Evolutionary conservation across 2,797 vertebrate genomes (phyloP).

Genomic region (Knipowitschia caucasica): DNA sequence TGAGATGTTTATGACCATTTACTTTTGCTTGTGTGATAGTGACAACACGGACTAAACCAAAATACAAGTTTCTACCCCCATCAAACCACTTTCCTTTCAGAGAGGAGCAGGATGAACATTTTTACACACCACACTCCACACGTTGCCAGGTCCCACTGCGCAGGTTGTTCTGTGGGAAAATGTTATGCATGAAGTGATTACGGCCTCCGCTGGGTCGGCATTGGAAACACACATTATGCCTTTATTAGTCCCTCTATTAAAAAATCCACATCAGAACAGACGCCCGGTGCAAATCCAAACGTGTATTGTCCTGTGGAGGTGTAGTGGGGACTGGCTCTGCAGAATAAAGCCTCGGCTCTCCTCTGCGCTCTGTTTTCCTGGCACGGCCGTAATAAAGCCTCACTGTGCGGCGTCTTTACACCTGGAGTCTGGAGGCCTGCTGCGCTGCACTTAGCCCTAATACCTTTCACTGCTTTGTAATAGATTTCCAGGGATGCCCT

Average conservation of each 20-base stretch:
- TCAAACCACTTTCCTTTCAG: not conserved
- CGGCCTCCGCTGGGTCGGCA: slow-evolving; percentile 42
- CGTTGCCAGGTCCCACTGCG: slow-evolving; percentile 33
- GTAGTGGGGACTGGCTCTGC: slow-evolving; percentile 51
- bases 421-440: slow-evolving; percentile 22
- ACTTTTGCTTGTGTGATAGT: not conserved
- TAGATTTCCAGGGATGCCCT: slow-evolving; percentile 33
- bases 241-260: slow-evolving; percentile 44
- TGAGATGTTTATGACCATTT: not conserved
- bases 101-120: slow-evolving; percentile 33
- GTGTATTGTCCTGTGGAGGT: slow-evolving; percentile 43
- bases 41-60: not conserved
- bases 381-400: slow-evolving; percentile 53
- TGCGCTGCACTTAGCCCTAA: slow-evolving; percentile 25
- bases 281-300: slow-evolving; percentile 26
- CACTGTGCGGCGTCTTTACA: slow-evolving; percentile 31
- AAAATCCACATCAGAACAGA: slow-evolving; percentile 27
- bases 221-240: slow-evolving; percentile 45
- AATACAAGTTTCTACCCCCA: not conserved
- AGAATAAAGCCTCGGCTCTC: slow-evolving; percentile 43
- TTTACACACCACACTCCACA: slow-evolving; percentile 39
- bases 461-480: not conserved
- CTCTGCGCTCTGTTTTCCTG: slow-evolving; percentile 44
- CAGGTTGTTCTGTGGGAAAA: slow-evolving; percentile 45
- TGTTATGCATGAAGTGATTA: slow-evolving; percentile 65